phyloP scores from a whole-genome alignment of 2,113 vertebrate genomes.

The Apteryx owenii region DNA sequence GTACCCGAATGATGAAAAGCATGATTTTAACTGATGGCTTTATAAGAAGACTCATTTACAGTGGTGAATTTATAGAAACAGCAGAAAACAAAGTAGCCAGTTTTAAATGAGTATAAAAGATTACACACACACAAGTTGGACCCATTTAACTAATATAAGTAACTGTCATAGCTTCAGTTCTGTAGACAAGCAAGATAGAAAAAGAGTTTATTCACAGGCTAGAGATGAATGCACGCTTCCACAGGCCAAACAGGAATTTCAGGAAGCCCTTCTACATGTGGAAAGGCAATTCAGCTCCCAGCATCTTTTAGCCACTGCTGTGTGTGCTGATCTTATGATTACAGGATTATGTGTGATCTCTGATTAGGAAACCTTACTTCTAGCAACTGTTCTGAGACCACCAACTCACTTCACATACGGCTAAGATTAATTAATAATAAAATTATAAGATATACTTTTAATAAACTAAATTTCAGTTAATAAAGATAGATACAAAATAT shows the following conservation, averaged over 20 bases:
- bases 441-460: not conserved
- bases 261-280: not conserved
- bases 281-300: not conserved
- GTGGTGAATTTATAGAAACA: not conserved
- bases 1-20: not conserved
- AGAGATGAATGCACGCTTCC: not conserved
- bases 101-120: not conserved
- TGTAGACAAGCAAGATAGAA: not conserved
- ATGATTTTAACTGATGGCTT: not conserved
- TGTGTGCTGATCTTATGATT: conserved; percentile 2
- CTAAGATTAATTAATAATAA: not conserved
- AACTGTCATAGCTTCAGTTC: not conserved
- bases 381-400: not conserved
- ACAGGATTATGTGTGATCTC: not conserved
- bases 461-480: not conserved
- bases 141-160: not conserved
- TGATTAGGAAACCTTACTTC: not conserved
- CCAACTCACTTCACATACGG: not conserved
- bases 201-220: not conserved
- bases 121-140: not conserved
- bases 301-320: not conserved
- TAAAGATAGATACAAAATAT: not conserved
- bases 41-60: not conserved
- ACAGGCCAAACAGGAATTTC: not conserved
- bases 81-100: not conserved